These are phyloP conservation scores for Eristalis arbustorum DNA, from an alignment of 2,888 invertebrate genomes.

Conservation along the genomic window DNA sequence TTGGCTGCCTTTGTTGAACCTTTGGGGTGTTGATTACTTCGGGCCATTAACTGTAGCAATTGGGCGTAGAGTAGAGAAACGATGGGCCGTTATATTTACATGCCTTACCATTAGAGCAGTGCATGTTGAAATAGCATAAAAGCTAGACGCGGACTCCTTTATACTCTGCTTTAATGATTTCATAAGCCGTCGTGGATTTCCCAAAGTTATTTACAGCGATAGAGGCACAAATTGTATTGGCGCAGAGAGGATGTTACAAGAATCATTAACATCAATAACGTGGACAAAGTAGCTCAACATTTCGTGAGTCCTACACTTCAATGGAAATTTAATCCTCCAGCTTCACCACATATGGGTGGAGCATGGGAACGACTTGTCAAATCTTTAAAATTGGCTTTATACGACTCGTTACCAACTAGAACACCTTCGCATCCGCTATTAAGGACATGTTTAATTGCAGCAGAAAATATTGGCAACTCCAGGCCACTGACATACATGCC, in stretches of 20 bases:
- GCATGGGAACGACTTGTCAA: conserved; percentile 45
- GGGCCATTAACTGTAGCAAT: conserved; percentile 47
- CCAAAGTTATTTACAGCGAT: conserved; percentile 21
- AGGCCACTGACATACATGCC: conserved; percentile 28
- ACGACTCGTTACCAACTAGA: background rate
- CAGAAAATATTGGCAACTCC: conserved; percentile 66
- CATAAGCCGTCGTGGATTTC: conserved; percentile 46
- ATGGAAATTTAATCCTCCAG: conserved; percentile 71
- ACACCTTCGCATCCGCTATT: conserved; percentile 9
- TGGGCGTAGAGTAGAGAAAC: conserved; percentile 30
- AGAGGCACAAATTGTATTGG: conserved; percentile 57
- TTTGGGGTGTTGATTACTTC: conserved; percentile 59
- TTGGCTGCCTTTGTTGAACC: conserved; percentile 5
- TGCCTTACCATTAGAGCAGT: conserved; percentile 42
- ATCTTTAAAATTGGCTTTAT: conserved; percentile 47
- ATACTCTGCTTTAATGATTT: conserved; percentile 48
- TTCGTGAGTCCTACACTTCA: conserved; percentile 19
- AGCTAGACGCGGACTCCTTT: conserved; percentile 43
- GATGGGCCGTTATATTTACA: conserved; percentile 48
- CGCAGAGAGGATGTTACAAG: conserved; percentile 13
- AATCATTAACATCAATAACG: background rate
- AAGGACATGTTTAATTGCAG: conserved; percentile 14
- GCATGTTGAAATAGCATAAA: conserved; percentile 32
- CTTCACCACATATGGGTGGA: conserved; percentile 68
- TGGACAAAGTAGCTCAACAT: background rate